Evolutionary conservation across 2,888 invertebrate genomes (phyloP), one percentile per base, ranked within the genome.

Genomic region (Troides helena): DNA sequence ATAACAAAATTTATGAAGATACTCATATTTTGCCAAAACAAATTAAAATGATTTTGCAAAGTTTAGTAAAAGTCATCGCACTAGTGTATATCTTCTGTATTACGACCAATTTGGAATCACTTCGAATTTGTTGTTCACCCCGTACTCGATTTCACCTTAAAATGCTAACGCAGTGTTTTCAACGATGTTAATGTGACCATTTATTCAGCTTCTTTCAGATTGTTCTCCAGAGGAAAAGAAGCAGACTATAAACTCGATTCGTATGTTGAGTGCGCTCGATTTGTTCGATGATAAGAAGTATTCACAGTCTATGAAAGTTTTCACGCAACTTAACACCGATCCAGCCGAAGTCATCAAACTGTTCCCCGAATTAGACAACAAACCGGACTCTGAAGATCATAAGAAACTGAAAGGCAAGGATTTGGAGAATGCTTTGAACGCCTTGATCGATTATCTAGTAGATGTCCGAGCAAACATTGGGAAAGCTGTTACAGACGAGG

Each of bases 291-390:
- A 96, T 80, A 97, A 97, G 82, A 94, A 96, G 77, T 99, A 98
- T 84, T 94, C 96, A 14, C 96, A 97, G 76, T 97, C 99, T 0
- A 98, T 99, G 97, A 95, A 95, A 68, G 96, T 98, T 81, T 99
- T 99, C 86, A 93, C 96, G 6, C 96, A 97, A 83, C 93, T 99
- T 0, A 96, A 96, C 77, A 98, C 98, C 6, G 99, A 99, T 90
- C 98, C 99, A 0, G 96, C 97, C 61, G 97, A 98, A 84, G 99
- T 99, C 14, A 99, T 99, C 73, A 95, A 98, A 72, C 91, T 99
- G 46, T 99, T 98, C 88, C 99, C 99, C 0, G 97, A 98, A 82
- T 90, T 99, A 64, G 94, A 97, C 63, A 95, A 95, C 2, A 89
- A 82, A 66, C 75, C 82, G 0, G 80, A 79, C 5, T 39, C 73